Evolutionary conservation across 2,888 invertebrate genomes (phyloP).

Genomic region (Gandaritis pyraliata): DNA sequence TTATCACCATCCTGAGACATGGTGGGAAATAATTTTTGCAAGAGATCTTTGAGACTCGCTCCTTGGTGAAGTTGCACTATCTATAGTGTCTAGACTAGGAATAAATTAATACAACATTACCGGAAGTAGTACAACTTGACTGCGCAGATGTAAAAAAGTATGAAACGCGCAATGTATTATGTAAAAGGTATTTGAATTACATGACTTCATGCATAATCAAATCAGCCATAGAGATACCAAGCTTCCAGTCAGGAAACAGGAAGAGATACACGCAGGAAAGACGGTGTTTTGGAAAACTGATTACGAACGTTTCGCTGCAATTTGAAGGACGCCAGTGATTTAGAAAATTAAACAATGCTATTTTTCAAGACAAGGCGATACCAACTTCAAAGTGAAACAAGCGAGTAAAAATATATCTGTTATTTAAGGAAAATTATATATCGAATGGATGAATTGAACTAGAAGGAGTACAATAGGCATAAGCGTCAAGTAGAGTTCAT

Average conservation of each 20-base stretch:
- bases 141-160: constrained; percentile 6
- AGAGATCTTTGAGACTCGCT: neutral
- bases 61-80: neutral
- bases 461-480: too few relatives aligned
- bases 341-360: constrained; percentile 3
- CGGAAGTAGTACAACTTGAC: constrained; percentile 16
- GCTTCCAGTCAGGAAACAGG: constrained; percentile 30
- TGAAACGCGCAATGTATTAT: constrained; percentile 23
- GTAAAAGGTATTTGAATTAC: constrained; percentile 24
- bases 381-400: neutral
- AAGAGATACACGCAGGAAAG: constrained; percentile 21
- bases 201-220: constrained; percentile 39
- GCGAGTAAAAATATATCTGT: too few relatives aligned
- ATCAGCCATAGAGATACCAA: constrained; percentile 28
- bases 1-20: neutral
- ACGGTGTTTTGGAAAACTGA: constrained; percentile 13
- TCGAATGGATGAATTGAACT: too few relatives aligned
- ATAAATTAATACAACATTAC: constrained; percentile 20
- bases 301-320: neutral
- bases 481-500: too few relatives aligned
- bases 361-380: neutral
- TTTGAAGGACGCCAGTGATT: constrained; percentile 11
- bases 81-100: constrained; percentile 1
- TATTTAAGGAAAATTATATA: too few relatives aligned
- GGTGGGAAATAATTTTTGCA: neutral